Evolutionary conservation across 2,888 invertebrate genomes (phyloP), one percentile per base, ranked within the genome.

Genomic region (Drosophila falleni): DNA sequence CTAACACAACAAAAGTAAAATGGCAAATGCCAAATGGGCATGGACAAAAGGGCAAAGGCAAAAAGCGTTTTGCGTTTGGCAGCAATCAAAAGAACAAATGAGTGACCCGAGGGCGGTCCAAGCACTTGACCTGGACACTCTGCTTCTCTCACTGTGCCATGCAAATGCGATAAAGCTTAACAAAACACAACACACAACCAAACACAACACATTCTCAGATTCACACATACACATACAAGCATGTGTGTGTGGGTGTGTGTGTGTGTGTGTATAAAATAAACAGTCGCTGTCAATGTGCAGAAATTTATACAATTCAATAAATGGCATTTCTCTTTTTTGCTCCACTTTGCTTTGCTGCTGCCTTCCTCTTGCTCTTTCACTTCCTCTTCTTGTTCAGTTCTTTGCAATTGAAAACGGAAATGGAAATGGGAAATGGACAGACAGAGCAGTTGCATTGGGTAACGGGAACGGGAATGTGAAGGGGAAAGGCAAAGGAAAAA

Each of bases 291-390:
- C 84, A 81, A 74, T 82, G 80, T 75, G 74, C 75, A 81, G 77
- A 88, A 89, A 89, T 89, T 89, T 89, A 86, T 89, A 87, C 89
- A 89, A 89, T 89, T 89, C 89, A 89, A 89, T 89, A 89, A 89
- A 89, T 89, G 84, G 87, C 71, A 84, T 84, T 84, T 89, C 75
- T 71, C 78, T 72, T 71, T 71, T 68, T 70, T 64, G 58, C 44
- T 56, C 51, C 44, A 11, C 39, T 35, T 51, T 67, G 50, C 50
- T 19, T 59, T 42, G 47, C 60, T 53, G 53, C 58, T 62, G 70
- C 49, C 49, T 58, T 49, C 41, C 41, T 9, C 58, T 65, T 54
- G 42, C 55, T 46, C n/a, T 58, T 49, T 31, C 41, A 5, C 58
- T 65, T 54, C 46, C 55, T 46, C 46, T 53, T 46, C 59, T 67